Conservation (phyloP, 2,113 vertebrate species). For the Parotia lawesii region DNA sequence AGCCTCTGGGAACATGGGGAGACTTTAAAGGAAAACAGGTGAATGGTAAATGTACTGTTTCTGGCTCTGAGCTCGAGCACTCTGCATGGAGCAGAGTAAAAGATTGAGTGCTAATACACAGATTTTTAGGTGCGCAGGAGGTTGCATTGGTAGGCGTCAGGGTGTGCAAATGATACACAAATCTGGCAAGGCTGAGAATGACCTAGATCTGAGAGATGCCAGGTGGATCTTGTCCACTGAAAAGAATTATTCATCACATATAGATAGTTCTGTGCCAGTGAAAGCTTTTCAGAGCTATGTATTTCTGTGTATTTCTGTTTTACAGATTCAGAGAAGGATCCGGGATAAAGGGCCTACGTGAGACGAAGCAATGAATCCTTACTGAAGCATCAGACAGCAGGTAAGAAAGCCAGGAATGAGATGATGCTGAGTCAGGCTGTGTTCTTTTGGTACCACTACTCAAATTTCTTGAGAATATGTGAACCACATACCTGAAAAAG, state of each 20-base stretch:
- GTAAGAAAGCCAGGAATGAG: constrained; percentile 26
- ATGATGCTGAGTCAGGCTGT: background rate
- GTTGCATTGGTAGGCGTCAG: background rate
- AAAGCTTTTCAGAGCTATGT: constrained; percentile 5
- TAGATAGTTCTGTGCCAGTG: background rate
- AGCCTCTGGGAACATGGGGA: background rate
- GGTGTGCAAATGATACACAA: background rate
- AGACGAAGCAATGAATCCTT: background rate
- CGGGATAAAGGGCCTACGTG: background rate
- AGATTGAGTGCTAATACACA: background rate
- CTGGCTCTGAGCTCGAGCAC: background rate
- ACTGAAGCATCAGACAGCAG: background rate
- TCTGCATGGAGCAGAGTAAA: background rate
- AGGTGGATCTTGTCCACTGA: background rate
- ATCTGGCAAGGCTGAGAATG: background rate
- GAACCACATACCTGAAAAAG: background rate
- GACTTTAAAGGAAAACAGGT: background rate
- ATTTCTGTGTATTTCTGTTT: constrained; percentile 32
- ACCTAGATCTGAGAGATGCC: background rate
- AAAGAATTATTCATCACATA: background rate
- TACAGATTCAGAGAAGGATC: constrained; percentile 27
- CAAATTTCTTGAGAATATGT: background rate
- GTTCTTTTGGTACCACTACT: background rate
- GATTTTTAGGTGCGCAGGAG: background rate
- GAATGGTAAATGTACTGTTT: background rate